Evolutionary conservation across 1,140 invertebrate species (phyloP).

Genomic region (Dreissena rostriformis): DNA sequence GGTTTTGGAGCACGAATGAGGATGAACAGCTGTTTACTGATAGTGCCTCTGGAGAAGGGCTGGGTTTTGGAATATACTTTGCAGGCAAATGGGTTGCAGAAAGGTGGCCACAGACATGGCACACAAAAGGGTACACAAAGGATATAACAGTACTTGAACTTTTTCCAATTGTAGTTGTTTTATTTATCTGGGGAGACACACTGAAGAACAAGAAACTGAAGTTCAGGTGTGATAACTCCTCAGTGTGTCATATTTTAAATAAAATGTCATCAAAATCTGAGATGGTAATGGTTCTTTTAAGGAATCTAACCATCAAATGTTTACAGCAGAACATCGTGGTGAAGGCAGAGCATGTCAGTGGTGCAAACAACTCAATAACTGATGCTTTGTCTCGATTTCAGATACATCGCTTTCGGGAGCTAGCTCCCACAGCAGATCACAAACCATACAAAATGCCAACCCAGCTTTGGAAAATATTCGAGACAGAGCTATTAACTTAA

Average conservation of each 20-base stretch:
- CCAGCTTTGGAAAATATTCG: constrained; percentile 41
- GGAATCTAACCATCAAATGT: constrained; percentile 2
- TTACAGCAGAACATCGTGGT: constrained; percentile 23
- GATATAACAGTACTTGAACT: constrained; percentile 58
- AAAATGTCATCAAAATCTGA: constrained; percentile 36
- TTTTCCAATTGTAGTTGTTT: constrained; percentile 47
- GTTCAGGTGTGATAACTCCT: constrained; percentile 24
- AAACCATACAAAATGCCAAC: no score
- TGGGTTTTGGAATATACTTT: constrained; percentile 19
- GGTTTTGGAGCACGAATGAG: constrained; percentile 34
- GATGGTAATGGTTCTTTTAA: constrained; percentile 20
- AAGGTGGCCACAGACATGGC: constrained; percentile 40
- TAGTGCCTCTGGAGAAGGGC: not conserved
- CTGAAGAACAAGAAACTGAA: constrained; percentile 47
- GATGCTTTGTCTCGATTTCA: constrained; percentile 48
- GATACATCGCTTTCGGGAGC: no score
- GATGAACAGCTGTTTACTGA: constrained; percentile 18
- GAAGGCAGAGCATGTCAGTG: no score
- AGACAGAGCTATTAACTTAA: constrained; percentile 11
- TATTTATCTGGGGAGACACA: constrained; percentile 29
- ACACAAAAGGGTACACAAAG: not conserved
- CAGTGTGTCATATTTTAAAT: constrained; percentile 41
- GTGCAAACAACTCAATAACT: constrained; percentile 28
- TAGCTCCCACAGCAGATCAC: no score
- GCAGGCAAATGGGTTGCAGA: constrained; percentile 8